A percentile compares a stretch with the other conserved stretches of the same genome.
phyloP scores from a whole-genome alignment of 2,888 invertebrate species.

The Alviniconcha strummeri region DNA sequence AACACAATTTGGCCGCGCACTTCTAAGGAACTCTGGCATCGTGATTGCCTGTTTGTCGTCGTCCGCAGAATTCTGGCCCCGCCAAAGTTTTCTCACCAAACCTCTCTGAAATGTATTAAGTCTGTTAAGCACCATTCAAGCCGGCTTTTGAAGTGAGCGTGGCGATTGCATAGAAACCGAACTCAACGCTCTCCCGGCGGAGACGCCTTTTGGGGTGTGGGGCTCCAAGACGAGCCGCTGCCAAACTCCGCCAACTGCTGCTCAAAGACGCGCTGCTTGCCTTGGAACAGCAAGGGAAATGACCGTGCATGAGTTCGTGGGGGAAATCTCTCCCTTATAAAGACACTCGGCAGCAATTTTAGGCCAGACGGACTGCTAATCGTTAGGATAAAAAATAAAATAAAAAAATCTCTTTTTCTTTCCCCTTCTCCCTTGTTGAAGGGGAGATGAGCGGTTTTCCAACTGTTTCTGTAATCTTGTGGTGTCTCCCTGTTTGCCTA shows the following conservation, averaged over 20 bases:
- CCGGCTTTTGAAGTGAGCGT: slow-evolving; percentile 31
- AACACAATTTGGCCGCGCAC: slow-evolving; percentile 32
- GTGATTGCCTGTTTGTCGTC: slow-evolving; percentile 28
- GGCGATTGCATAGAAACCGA: neutral
- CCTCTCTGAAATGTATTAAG: slow-evolving; percentile 30
- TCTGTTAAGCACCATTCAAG: slow-evolving; percentile 33
- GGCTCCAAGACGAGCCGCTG: neutral
- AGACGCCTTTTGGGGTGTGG: neutral
- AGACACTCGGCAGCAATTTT: neutral
- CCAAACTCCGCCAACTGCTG: neutral
- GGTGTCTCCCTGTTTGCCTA: neutral
- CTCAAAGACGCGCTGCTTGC: neutral
- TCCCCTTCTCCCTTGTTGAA: too few relatives aligned
- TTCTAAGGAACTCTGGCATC: slow-evolving; percentile 20
- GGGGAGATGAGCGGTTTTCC: neutral
- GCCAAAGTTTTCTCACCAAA: slow-evolving; percentile 35
- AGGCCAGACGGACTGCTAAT: slow-evolving; percentile 4
- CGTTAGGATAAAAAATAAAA: too few relatives aligned
- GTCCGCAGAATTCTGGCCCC: slow-evolving; percentile 8
- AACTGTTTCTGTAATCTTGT: neutral
- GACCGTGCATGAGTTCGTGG: neutral
- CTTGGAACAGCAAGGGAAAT: neutral
- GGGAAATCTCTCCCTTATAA: neutral
- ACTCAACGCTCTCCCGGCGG: neutral
- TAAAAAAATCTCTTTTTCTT: too few relatives aligned